Conservation (phyloP, 2,888 invertebrate genomes). For the Eugnorisma glareosa region DNA sequence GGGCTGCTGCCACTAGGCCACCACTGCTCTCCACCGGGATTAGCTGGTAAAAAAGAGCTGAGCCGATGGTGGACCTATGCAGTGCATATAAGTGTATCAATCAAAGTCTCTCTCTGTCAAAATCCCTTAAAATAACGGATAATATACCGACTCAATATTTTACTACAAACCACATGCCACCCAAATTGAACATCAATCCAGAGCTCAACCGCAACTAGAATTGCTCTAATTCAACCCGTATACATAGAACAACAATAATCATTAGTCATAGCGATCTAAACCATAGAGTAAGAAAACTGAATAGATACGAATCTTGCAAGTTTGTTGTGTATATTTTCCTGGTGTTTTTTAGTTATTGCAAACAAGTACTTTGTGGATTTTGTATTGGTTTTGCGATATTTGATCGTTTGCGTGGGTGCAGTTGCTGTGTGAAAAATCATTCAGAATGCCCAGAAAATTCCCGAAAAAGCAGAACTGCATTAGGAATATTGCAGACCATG, state of each 20-base stretch:
- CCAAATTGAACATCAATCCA: constrained; percentile 55
- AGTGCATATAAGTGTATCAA: background rate
- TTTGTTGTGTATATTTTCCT: too few relatives aligned
- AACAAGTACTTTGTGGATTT: too few relatives aligned
- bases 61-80: background rate
- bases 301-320: constrained; percentile 1
- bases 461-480: too few relatives aligned
- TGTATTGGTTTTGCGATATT: too few relatives aligned
- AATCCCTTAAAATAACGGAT: background rate
- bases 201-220: constrained; percentile 48
- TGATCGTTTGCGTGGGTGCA: too few relatives aligned
- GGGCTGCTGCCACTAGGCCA: too few relatives aligned
- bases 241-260: constrained; percentile 61
- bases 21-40: too few relatives aligned
- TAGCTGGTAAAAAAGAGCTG: background rate
- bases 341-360: too few relatives aligned
- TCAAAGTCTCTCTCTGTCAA: background rate
- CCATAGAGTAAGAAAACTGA: constrained; percentile 12
- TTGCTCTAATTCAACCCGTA: constrained; percentile 43
- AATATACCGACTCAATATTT: constrained; percentile 18
- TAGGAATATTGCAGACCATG: too few relatives aligned
- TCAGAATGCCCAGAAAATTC: too few relatives aligned
- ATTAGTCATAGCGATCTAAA: constrained; percentile 70
- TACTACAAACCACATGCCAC: constrained; percentile 31
- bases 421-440: too few relatives aligned